Evolutionary conservation across 2,888 invertebrate genomes (phyloP).

Genomic region (Coenonympha glycerion): DNA sequence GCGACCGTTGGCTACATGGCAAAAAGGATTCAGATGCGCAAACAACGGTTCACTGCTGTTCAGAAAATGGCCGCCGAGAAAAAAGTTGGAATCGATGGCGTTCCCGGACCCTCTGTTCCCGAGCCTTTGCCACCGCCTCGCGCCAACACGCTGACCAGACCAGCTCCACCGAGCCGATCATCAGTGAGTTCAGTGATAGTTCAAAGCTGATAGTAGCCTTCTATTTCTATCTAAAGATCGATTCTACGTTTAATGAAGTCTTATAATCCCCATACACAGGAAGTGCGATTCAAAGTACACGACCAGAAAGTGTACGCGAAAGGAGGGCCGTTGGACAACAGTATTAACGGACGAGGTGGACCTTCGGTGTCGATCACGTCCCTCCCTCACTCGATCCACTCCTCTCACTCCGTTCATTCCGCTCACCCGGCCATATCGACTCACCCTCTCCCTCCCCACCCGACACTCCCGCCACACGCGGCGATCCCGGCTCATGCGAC

Average conservation of each 20-base stretch:
- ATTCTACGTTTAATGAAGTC: slow-evolving; percentile 31
- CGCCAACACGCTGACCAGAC: slow-evolving; percentile 79
- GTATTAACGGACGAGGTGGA: slow-evolving; percentile 83
- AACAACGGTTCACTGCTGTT: slow-evolving; percentile 90
- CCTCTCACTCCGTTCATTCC: slow-evolving; percentile 41
- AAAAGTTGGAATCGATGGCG: slow-evolving; percentile 86
- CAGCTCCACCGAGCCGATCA: slow-evolving; percentile 61
- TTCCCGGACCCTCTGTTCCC: slow-evolving; percentile 78
- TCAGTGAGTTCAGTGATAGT: slow-evolving; percentile 41
- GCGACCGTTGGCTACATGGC: slow-evolving; percentile 99
- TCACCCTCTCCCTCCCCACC: not conserved
- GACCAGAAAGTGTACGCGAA: slow-evolving; percentile 94
- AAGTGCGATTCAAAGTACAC: slow-evolving; percentile 95
- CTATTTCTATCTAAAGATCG: slow-evolving; percentile 30
- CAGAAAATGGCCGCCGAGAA: slow-evolving; percentile 95
- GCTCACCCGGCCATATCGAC: slow-evolving; percentile 37
- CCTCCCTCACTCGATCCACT: slow-evolving; percentile 10
- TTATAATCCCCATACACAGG: slow-evolving; percentile 73
- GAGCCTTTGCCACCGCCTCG: slow-evolving; percentile 77
- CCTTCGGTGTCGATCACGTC: slow-evolving; percentile 34
- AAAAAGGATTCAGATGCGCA: slow-evolving; percentile 96
- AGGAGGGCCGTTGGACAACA: slow-evolving; percentile 91
- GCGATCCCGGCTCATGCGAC: not conserved
- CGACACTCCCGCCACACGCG: not conserved
- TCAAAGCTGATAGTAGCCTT: not conserved